Conservation (phyloP, 2,113 vertebrate genomes). For the Oostethus manadensis region DNA sequence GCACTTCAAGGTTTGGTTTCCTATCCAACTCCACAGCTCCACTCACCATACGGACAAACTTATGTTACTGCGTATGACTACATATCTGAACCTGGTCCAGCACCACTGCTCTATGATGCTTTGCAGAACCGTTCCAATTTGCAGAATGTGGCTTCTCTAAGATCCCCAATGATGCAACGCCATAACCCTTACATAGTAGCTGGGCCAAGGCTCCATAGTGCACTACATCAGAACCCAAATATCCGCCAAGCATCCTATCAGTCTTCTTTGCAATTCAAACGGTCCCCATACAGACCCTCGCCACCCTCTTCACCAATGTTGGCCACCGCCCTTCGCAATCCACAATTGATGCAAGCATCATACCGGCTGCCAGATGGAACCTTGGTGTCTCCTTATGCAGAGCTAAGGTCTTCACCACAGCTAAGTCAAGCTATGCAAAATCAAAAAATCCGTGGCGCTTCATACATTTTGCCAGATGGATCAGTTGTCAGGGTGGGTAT, state of each 20-base stretch:
- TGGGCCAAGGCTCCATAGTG: conserved; percentile 55
- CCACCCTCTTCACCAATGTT: conserved; percentile 59
- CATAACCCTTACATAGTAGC: conserved; percentile 49
- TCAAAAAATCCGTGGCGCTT: conserved; percentile 61
- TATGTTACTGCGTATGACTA: conserved; percentile 65
- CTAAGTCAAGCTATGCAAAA: conserved; percentile 66
- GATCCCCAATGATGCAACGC: conserved; percentile 52
- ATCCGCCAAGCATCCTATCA: conserved; percentile 64
- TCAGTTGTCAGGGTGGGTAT: conserved; percentile 53
- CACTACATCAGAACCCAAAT: conserved; percentile 66
- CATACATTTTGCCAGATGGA: conserved; percentile 64
- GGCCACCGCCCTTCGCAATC: conserved; percentile 61
- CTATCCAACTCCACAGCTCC: conserved; percentile 49
- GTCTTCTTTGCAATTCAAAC: conserved; percentile 47
- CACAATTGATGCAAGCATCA: conserved; percentile 57
- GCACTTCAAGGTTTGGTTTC: conserved; percentile 49
- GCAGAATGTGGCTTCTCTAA: conserved; percentile 47
- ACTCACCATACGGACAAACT: conserved; percentile 60
- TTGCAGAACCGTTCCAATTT: conserved; percentile 59
- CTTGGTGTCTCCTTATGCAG: conserved; percentile 52
- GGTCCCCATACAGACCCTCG: conserved; percentile 42
- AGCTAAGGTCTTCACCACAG: conserved; percentile 52
- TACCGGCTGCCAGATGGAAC: conserved; percentile 64
- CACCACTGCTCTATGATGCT: conserved; percentile 64
- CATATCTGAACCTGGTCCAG: conserved; percentile 62